Percentiles rank a stretch among this genome's conserved stretches.
Evolutionary conservation across 2,113 vertebrate genomes (phyloP).

Genomic region (Pholis gunnellus): DNA sequence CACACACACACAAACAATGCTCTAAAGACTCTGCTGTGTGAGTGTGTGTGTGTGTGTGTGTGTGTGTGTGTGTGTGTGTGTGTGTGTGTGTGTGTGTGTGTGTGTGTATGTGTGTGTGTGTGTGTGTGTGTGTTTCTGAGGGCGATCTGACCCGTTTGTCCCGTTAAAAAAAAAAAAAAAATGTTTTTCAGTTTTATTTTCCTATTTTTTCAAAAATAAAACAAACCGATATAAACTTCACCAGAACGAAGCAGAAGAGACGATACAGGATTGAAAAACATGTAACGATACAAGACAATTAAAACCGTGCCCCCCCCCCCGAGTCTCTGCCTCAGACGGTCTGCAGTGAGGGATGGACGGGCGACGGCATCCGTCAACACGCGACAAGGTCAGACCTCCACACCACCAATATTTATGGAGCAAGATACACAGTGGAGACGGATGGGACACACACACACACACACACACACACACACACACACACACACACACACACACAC

Average conservation of each 20-base stretch:
- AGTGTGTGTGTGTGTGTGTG: not conserved
- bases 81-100: not conserved
- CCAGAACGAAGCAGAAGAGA: not conserved
- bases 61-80: not conserved
- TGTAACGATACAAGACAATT: not conserved
- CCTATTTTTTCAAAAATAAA: not conserved
- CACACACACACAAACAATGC: not conserved
- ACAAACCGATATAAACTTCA: not conserved
- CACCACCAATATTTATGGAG: constrained; percentile 71
- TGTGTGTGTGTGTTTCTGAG: not conserved
- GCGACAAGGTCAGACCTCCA: constrained; percentile 72
- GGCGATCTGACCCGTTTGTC: not conserved
- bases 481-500: too few species aligned
- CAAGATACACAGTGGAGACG: constrained; percentile 46
- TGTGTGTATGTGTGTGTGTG: not conserved
- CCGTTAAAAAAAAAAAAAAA: not conserved
- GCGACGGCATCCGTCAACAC: constrained; percentile 61
- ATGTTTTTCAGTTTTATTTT: not conserved
- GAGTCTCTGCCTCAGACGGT: not conserved
- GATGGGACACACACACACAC: constrained; percentile 23
- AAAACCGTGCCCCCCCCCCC: too few species aligned
- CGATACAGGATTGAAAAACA: not conserved
- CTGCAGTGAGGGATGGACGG: constrained; percentile 53
- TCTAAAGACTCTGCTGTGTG: not conserved
- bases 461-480: too few species aligned